Conservation (phyloP, 2,888 invertebrate genomes). For the Drosophila cracens region DNA sequence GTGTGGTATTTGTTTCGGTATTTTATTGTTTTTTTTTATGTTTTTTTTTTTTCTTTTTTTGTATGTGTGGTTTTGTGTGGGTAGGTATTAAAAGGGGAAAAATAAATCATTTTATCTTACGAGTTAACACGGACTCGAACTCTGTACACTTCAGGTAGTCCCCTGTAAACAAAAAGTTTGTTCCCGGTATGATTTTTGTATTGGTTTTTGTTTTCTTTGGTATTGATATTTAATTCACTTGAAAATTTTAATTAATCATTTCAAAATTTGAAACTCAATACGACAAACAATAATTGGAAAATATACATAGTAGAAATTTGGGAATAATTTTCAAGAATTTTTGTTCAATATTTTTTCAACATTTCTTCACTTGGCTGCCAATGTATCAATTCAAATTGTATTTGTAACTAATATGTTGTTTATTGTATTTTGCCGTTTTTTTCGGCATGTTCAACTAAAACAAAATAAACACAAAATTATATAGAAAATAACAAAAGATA, state of each 20-base stretch:
- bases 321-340: constrained; percentile 4
- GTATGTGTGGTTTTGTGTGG: constrained; percentile 23
- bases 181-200: constrained; percentile 79
- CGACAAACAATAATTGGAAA: constrained; percentile 40
- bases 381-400: constrained; percentile 32
- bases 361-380: constrained; percentile 43
- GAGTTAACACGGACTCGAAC: constrained; percentile 94
- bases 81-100: constrained; percentile 56
- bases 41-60: constrained; percentile 21
- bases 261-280: constrained; percentile 35
- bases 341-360: constrained; percentile 2
- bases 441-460: constrained; percentile 40
- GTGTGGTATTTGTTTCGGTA: constrained; percentile 34
- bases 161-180: constrained; percentile 85
- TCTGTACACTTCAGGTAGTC: constrained; percentile 92
- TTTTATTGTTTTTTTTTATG: constrained; percentile 13
- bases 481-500: constrained; percentile 10
- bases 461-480: constrained; percentile 2
- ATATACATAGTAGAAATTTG: constrained; percentile 28
- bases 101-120: constrained; percentile 87
- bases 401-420: constrained; percentile 4
- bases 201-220: constrained; percentile 46
- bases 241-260: constrained; percentile 23
- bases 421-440: constrained; percentile 33
- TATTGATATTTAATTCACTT: constrained; percentile 37